These are phyloP conservation scores for Neopelma chrysocephalum DNA, from an alignment of 2,797 vertebrate species.

Conservation along the genomic window DNA sequence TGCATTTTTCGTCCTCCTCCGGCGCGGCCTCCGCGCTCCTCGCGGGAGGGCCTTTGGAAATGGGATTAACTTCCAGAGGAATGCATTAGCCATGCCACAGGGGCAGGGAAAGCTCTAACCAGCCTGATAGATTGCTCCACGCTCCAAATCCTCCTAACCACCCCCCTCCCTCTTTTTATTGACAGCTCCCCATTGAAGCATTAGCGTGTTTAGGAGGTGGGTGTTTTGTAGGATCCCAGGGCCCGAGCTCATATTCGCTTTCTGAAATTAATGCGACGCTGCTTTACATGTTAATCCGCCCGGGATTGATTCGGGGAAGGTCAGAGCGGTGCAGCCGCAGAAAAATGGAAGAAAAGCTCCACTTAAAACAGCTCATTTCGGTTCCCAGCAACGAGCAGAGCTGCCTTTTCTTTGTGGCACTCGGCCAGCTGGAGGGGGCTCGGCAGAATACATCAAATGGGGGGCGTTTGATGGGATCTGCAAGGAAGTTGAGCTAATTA, in stretches of 20 bases:
- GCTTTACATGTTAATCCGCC: slow-evolving; percentile 87
- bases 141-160: slow-evolving; percentile 76
- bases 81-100: slow-evolving; percentile 82
- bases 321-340: slow-evolving; percentile 79
- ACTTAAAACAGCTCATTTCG: slow-evolving; percentile 79
- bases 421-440: slow-evolving; percentile 72
- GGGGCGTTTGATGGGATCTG: slow-evolving; percentile 70
- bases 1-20: slow-evolving; percentile 79
- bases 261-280: slow-evolving; percentile 87
- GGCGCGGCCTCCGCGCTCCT: slow-evolving; percentile 77
- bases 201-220: slow-evolving; percentile 76
- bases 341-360: slow-evolving; percentile 80
- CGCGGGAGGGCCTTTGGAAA: slow-evolving; percentile 84
- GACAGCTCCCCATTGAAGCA: slow-evolving; percentile 80
- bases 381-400: slow-evolving; percentile 77
- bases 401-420: slow-evolving; percentile 77
- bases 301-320: slow-evolving; percentile 82
- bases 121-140: slow-evolving; percentile 79
- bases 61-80: slow-evolving; percentile 88
- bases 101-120: slow-evolving; percentile 75
- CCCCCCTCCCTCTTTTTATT: slow-evolving; percentile 70
- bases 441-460: slow-evolving; percentile 74
- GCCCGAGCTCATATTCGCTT: slow-evolving; percentile 84
- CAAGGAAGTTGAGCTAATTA: slow-evolving; percentile 74
- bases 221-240: slow-evolving; percentile 82